phyloP scores from a whole-genome alignment of 2,797 vertebrate species.

The Petrocephalus schoutedeni region DNA sequence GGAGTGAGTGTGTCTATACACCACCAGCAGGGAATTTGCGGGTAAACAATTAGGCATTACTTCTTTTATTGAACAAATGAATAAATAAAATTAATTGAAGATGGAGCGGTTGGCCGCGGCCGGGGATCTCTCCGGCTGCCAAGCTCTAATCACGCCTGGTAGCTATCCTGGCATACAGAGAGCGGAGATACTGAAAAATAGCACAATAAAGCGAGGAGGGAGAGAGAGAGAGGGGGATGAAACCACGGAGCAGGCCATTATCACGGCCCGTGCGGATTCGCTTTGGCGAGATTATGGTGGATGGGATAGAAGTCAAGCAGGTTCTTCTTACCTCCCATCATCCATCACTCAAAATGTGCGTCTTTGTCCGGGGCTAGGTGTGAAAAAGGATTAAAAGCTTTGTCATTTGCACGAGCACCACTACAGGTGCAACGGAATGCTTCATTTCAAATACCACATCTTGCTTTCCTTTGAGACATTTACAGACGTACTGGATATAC shows the following conservation, averaged over 20 bases:
- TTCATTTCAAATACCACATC: neutral
- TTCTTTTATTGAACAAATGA: constrained; percentile 11
- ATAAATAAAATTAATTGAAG: constrained; percentile 8
- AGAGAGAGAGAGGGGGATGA: neutral
- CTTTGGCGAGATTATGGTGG: neutral
- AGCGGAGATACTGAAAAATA: neutral
- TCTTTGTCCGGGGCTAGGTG: neutral
- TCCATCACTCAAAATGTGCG: neutral
- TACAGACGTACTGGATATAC: neutral
- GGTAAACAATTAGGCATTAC: constrained; percentile 9
- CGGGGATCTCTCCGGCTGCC: neutral
- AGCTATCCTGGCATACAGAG: neutral
- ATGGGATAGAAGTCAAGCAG: neutral
- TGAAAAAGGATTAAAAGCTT: neutral
- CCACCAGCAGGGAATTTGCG: neutral
- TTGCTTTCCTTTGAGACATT: neutral
- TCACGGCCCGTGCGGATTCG: neutral
- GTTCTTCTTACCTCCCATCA: neutral
- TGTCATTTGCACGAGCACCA: neutral
- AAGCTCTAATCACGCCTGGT: neutral
- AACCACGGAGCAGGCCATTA: neutral
- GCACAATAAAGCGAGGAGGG: neutral
- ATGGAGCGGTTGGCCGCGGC: neutral
- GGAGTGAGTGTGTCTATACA: neutral
- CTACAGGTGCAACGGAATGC: neutral